These are phyloP conservation scores for Lepidurus arcticus DNA, from an alignment of 1,140 invertebrate genomes.

Conservation along the genomic window DNA sequence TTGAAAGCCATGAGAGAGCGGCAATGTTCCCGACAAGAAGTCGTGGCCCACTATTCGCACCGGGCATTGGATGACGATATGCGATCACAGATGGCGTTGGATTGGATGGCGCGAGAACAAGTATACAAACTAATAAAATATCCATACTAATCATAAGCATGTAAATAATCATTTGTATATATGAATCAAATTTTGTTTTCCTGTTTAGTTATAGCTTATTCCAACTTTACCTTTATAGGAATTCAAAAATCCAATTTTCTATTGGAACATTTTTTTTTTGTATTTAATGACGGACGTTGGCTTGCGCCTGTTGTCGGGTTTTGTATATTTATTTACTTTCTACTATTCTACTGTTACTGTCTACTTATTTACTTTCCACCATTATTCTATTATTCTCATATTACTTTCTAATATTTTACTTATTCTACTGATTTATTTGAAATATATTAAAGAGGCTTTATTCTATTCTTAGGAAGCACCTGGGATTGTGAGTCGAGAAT, in stretches of 20 bases:
- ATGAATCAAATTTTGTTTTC: too few relatives aligned
- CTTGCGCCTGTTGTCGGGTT: too few relatives aligned
- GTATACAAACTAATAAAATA: slow-evolving; percentile 29
- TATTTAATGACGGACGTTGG: background rate
- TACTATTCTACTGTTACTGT: too few relatives aligned
- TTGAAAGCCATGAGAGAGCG: slow-evolving; percentile 79
- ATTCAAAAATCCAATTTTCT: background rate
- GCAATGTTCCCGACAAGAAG: slow-evolving; percentile 83
- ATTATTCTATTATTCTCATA: background rate
- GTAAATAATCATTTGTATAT: too few relatives aligned
- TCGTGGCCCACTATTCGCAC: slow-evolving; percentile 90
- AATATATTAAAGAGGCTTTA: background rate
- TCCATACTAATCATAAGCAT: background rate
- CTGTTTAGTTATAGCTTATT: background rate
- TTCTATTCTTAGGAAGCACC: slow-evolving; percentile 62
- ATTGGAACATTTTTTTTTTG: background rate
- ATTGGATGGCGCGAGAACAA: slow-evolving; percentile 74
- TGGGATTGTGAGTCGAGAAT: slow-evolving; percentile 71
- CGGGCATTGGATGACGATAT: slow-evolving; percentile 83
- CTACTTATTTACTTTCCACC: too few relatives aligned
- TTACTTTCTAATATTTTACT: background rate
- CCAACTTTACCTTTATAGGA: background rate
- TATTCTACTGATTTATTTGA: background rate
- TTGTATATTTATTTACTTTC: too few relatives aligned
- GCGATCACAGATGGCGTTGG: slow-evolving; percentile 90